Conservation (phyloP, 2,797 vertebrate species). For the Sciaenops ocellatus region DNA sequence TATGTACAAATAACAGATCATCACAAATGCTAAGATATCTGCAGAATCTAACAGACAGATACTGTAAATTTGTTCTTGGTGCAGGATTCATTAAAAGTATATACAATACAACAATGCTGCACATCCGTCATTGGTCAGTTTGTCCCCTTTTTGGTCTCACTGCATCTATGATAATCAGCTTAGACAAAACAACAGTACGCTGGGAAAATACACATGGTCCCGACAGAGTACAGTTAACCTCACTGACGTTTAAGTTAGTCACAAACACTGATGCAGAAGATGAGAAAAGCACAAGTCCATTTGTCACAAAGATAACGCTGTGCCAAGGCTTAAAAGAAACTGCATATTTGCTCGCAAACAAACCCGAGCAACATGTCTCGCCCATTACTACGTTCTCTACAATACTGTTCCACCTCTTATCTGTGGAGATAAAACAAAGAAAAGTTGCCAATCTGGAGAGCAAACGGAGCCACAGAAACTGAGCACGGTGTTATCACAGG, state of each 20-base stretch:
- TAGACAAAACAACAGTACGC: constrained; percentile 15
- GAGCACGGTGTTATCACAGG: constrained; percentile 35
- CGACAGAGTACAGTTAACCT: constrained; percentile 17
- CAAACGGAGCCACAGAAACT: constrained; percentile 50
- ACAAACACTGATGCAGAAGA: constrained; percentile 28
- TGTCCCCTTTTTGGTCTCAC: constrained; percentile 63
- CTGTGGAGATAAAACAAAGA: constrained; percentile 59
- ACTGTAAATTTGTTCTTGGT: constrained; percentile 51
- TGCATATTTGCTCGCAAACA: constrained; percentile 16
- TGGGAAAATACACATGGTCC: background rate
- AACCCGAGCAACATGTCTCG: constrained; percentile 13
- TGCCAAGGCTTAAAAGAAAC: constrained; percentile 41
- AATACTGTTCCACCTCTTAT: constrained; percentile 61
- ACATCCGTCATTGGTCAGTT: constrained; percentile 39
- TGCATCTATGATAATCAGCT: constrained; percentile 44
- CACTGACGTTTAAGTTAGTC: constrained; percentile 28
- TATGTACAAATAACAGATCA: constrained; percentile 41
- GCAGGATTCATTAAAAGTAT: constrained; percentile 38
- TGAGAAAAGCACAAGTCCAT: constrained; percentile 27
- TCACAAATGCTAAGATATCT: constrained; percentile 32
- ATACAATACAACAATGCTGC: constrained; percentile 44
- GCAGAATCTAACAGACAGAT: constrained; percentile 11
- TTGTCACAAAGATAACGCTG: constrained; percentile 16
- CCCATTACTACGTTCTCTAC: constrained; percentile 34
- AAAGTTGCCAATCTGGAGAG: constrained; percentile 32